phyloP scores from a whole-genome alignment of 2,797 vertebrate genomes.

The Dallia pectoralis region DNA sequence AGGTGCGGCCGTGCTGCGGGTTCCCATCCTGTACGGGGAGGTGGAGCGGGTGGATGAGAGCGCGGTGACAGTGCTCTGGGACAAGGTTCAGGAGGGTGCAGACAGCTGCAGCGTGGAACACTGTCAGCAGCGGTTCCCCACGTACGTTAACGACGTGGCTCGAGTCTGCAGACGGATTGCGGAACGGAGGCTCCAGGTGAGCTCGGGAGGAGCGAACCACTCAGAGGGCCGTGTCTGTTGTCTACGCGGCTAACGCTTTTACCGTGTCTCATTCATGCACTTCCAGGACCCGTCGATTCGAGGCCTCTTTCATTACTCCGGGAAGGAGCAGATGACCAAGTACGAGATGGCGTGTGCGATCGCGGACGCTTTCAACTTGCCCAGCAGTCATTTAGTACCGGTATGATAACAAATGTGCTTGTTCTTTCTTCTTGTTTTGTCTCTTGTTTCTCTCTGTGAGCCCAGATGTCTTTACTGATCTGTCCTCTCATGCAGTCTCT shows the following conservation, averaged over 20 bases:
- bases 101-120: slow-evolving; percentile 88
- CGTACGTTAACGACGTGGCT: slow-evolving; percentile 86
- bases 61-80: slow-evolving; percentile 87
- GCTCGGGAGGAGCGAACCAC: neutral
- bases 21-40: slow-evolving; percentile 90
- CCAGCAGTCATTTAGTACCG: slow-evolving; percentile 87
- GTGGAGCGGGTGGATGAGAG: slow-evolving; percentile 90
- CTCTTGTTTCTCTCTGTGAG: neutral
- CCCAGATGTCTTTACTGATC: neutral
- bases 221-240: too few relatives aligned
- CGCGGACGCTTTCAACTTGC: slow-evolving; percentile 90
- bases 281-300: slow-evolving; percentile 83
- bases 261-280: neutral
- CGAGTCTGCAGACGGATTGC: slow-evolving; percentile 85
- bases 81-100: slow-evolving; percentile 83
- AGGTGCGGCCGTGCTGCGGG: slow-evolving; percentile 86
- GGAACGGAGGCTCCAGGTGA: slow-evolving; percentile 77
- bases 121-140: slow-evolving; percentile 90
- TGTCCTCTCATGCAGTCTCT: neutral
- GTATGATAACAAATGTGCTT: slow-evolving; percentile 66
- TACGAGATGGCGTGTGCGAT: slow-evolving; percentile 92
- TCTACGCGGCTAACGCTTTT: too few relatives aligned
- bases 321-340: slow-evolving; percentile 95
- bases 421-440: too few relatives aligned
- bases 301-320: slow-evolving; percentile 93